Evolutionary conservation across 2,888 invertebrate genomes (phyloP), one percentile per base, ranked within the genome.

Genomic region (Dascillus cervinus): DNA sequence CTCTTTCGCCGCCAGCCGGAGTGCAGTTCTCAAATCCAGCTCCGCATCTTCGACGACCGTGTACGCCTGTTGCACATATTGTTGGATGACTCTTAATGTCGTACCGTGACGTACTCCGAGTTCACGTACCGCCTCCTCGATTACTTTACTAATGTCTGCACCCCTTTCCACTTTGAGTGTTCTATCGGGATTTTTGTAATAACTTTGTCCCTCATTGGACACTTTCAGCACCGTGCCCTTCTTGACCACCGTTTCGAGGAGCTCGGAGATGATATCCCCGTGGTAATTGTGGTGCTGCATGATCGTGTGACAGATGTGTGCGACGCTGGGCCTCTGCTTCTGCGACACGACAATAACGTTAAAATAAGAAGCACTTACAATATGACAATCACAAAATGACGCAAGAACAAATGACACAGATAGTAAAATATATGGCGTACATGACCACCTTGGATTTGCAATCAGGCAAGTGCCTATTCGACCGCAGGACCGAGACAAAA

Each of bases 311-410:
- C 88, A 88, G 60, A 94, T 92, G 50, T 94, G 72, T 62, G 94
- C 92, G 43, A 89, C 82, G 62, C 88, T 91, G 32, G 94, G 94
- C 50, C 94, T 73, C 68, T 95, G 95, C 63, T 95, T 94, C 67
- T 95, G 94, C 33, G 84, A 83, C 53, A 92, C 32, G 40, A 38
- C 37, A 43, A 48, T 45, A 39, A 30, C 27, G 38, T 43, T 47
- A 48, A 46, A 44, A 52, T 42, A 44, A 37, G 37, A 46, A 44
- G 44, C 41, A 52, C 52, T 50, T 41, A 46, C 46, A n/a, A n/a
- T n/a, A 36, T 45, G 48, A 45, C 47, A 47, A 49, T 41, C 43
- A 41, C 33, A 35, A 45, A 52, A 54, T 49, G 50, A 47, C 45
- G 47, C 35, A 44, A 47, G 41, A 46, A 49, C 42, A 42, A 43